phyloP scores from a whole-genome alignment of 2,888 invertebrate genomes.

The Lepidochrysops patricia region DNA sequence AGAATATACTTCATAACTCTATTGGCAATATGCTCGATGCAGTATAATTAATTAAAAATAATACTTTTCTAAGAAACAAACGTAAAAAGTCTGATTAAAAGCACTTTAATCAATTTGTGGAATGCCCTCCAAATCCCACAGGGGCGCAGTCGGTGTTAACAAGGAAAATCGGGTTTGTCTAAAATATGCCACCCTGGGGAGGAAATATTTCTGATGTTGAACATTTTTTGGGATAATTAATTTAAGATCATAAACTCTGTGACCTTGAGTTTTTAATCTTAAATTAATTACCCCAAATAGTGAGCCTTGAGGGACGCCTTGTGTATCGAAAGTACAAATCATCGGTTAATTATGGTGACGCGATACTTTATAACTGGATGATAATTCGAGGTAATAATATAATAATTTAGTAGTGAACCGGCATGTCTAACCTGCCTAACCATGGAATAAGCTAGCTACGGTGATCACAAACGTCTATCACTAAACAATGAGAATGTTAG shows the following conservation, averaged over 20 bases:
- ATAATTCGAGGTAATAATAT: too few relatives aligned
- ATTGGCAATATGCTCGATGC: too few relatives aligned
- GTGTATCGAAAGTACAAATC: too few relatives aligned
- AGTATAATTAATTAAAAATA: not conserved
- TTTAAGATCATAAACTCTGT: not conserved
- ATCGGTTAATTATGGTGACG: too few relatives aligned
- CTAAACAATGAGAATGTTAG: too few relatives aligned
- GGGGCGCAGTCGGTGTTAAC: not conserved
- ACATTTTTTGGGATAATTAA: not conserved
- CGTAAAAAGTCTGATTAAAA: slow-evolving; percentile 6
- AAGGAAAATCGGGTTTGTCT: slow-evolving; percentile 6
- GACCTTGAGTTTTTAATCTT: too few relatives aligned
- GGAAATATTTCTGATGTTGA: not conserved
- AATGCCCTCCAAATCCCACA: not conserved
- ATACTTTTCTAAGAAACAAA: not conserved
- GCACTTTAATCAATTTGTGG: not conserved
- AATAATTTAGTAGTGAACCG: too few relatives aligned
- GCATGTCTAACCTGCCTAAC: too few relatives aligned
- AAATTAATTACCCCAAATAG: not conserved
- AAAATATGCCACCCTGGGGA: slow-evolving; percentile 7
- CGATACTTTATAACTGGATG: too few relatives aligned
- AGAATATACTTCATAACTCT: too few relatives aligned
- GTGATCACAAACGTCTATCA: too few relatives aligned
- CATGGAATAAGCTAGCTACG: too few relatives aligned
- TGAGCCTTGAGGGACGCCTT: not conserved